Conservation (phyloP, 2,888 invertebrate genomes). For the Drosophila dives region DNA sequence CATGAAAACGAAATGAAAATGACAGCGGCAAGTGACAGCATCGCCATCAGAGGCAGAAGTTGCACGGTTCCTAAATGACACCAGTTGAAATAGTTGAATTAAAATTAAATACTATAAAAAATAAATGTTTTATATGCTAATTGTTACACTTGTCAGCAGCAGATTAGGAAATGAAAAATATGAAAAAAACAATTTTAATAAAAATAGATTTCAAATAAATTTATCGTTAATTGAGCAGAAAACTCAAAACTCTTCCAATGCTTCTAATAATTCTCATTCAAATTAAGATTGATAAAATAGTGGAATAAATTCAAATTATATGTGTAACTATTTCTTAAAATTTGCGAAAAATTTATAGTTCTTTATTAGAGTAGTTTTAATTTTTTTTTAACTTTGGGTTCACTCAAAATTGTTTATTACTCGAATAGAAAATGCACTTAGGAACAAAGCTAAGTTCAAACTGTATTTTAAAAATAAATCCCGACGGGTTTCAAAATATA, state of each 20-base stretch:
- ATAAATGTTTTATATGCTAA: not conserved
- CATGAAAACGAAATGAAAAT: slow-evolving; percentile 79
- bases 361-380: not conserved
- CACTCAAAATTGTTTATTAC: fast-evolving
- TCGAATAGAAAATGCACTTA: not conserved
- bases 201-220: not conserved
- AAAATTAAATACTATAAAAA: not conserved
- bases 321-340: fast-evolving
- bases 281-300: not conserved
- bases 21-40: slow-evolving; percentile 76
- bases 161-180: not conserved
- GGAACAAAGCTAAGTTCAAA: not conserved
- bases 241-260: not conserved
- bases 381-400: not conserved
- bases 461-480: not conserved
- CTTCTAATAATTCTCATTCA: no score
- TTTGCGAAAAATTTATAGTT: not conserved
- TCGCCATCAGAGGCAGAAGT: slow-evolving; percentile 61
- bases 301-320: not conserved
- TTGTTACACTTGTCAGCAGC: not conserved
- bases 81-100: slow-evolving; percentile 11
- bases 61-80: slow-evolving; percentile 28
- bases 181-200: not conserved
- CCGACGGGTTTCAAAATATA: not conserved
- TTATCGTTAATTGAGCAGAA: not conserved